These are phyloP conservation scores for Pachydiplax longipennis DNA, from an alignment of 2,888 invertebrate species.

Conservation along the genomic window DNA sequence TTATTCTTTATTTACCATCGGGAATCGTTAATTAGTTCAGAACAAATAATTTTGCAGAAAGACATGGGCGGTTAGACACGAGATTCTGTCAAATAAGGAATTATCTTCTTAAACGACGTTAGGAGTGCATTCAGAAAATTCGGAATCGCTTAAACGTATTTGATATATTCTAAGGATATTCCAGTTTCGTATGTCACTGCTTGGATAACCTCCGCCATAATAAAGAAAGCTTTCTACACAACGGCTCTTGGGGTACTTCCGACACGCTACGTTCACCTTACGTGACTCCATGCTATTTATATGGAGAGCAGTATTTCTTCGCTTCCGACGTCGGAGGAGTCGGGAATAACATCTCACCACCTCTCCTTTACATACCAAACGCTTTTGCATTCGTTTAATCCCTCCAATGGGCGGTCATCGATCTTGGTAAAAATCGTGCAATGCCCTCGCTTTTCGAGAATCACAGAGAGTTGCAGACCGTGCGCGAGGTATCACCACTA, in stretches of 20 bases:
- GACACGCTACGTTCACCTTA: background rate
- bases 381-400: background rate
- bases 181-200: background rate
- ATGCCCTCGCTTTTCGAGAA: background rate
- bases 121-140: background rate
- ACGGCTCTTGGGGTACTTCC: background rate
- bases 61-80: no score
- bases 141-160: background rate
- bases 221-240: background rate
- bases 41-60: no score
- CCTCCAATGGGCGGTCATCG: background rate
- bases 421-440: background rate
- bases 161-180: background rate
- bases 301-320: background rate
- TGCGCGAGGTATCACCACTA: background rate
- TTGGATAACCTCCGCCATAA: background rate
- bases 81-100: no score
- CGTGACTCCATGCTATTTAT: background rate
- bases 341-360: background rate
- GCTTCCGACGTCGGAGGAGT: background rate
- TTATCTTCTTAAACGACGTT: no score
- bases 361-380: background rate
- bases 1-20: no score
- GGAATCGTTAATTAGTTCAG: no score
- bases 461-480: background rate